Evolutionary conservation across 2,113 vertebrate genomes (phyloP).

Genomic region (Podarcis muralis): DNA sequence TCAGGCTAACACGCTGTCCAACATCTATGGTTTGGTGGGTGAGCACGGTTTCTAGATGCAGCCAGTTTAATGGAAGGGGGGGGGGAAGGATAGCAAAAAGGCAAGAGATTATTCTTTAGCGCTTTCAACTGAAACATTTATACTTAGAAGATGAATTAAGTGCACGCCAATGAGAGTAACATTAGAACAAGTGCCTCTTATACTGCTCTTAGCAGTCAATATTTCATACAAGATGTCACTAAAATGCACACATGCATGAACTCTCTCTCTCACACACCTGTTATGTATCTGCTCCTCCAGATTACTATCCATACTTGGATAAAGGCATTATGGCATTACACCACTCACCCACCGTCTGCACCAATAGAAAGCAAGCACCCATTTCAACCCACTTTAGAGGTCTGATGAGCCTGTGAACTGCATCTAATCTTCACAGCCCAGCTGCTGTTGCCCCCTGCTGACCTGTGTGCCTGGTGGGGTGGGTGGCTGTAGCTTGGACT

Average conservation of each 20-base stretch:
- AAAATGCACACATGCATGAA: background rate
- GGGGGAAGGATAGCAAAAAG: constrained; percentile 28
- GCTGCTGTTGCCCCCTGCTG: background rate
- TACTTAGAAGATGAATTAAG: constrained; percentile 16
- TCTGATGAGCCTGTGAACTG: background rate
- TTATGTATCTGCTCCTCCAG: background rate
- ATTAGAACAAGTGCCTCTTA: constrained; percentile 33
- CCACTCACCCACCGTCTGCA: background rate
- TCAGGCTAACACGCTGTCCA: constrained; percentile 62
- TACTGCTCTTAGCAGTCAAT: constrained; percentile 9
- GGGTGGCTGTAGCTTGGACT: background rate
- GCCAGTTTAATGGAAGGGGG: background rate
- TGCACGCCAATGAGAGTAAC: constrained; percentile 2
- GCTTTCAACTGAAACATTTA: constrained; percentile 52
- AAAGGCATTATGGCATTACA: background rate
- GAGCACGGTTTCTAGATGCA: constrained; percentile 49
- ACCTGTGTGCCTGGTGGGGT: background rate
- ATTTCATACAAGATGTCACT: background rate
- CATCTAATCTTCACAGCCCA: background rate
- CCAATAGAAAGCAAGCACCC: background rate
- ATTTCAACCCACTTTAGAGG: background rate
- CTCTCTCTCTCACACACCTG: background rate
- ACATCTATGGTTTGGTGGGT: constrained; percentile 64
- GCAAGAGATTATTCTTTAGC: constrained; percentile 54
- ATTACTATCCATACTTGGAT: background rate